Conservation (phyloP, 2,797 vertebrate genomes). For the Crenuchus spilurus region DNA sequence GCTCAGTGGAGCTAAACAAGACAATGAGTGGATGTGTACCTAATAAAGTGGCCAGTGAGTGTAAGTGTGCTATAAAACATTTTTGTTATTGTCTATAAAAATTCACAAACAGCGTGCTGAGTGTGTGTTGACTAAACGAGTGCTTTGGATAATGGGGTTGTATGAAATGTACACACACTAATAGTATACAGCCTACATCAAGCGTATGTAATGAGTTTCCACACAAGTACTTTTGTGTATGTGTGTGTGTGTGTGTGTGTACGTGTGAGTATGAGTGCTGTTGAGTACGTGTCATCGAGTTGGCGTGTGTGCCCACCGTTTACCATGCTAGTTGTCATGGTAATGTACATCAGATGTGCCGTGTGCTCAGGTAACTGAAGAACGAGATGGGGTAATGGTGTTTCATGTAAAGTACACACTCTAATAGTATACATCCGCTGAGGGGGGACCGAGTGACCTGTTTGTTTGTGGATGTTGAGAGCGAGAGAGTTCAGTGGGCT, state of each 20-base stretch:
- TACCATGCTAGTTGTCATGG: background rate
- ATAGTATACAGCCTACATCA: conserved; percentile 16
- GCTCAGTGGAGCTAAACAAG: too few relatives aligned
- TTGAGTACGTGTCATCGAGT: background rate
- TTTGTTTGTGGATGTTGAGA: background rate
- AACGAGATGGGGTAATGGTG: conserved; percentile 2
- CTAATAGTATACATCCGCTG: conserved; percentile 21
- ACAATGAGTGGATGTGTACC: too few relatives aligned
- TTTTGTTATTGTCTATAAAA: too few relatives aligned
- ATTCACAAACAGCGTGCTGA: too few relatives aligned
- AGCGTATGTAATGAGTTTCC: background rate
- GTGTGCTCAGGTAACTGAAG: conserved; percentile 5
- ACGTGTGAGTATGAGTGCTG: background rate
- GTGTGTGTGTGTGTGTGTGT: background rate
- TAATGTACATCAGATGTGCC: conserved; percentile 7
- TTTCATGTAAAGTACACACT: conserved; percentile 37
- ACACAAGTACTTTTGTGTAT: background rate
- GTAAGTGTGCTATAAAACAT: too few relatives aligned
- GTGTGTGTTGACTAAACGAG: background rate
- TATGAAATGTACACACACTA: background rate
- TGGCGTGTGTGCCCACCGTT: background rate
- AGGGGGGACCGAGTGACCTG: background rate
- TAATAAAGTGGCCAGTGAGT: too few relatives aligned
- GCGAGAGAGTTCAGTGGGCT: conserved; percentile 11
- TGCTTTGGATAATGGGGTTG: conserved; percentile 8